Base-by-base conservation (phyloP, 2,888 invertebrate species). In the Nowickia ferox region DNA sequence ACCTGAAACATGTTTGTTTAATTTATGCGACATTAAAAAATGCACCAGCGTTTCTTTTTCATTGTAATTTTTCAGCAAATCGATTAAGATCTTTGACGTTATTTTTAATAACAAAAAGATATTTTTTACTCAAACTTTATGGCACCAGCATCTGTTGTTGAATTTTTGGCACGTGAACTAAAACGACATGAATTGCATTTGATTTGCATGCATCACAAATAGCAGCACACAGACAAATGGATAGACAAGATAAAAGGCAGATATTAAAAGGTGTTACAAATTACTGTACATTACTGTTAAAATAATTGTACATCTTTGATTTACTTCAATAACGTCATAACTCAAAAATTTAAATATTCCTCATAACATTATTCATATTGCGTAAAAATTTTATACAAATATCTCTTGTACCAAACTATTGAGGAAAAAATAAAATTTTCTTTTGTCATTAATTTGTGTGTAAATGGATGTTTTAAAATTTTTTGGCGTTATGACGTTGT, bases 81-180 rank as follows among this genome's bases (percentile, higher is more conserved):
- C 59, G 59, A 38, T 76, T 82, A n/a, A 68, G 76, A 40, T 55
- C 19, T 38, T 3, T 2, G 13, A 15, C 57, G 42, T 66, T 51
- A 68, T 81, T 42, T 81, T 40, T 44, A 10, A 9, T 10, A 42
- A 17, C n/a, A 40, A 53, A 15, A n/a, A 17, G 17, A 22, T 13
- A 22, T 13, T 13, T 30, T 51, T 65, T 65, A 22, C 19, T 44
- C 2, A 44, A 69, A 42, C 13, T 17, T 9, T 61, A 30, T 63
- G 63, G 46, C 57, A 30, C 57, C 83, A 68, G 68, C 63, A 66
- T 76, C 66, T 80, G 65, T 76, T 61, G 51, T 80, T 55, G 19
- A n/a, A 15, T 10, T 71, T 69, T 51, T 86, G 83, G 86, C 86
- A 86, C 86, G 86, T 83, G 86, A 86, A 79, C 72, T 51, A 57